phyloP scores from a whole-genome alignment of 2,113 vertebrate species.

The Galeopterus variegatus region DNA sequence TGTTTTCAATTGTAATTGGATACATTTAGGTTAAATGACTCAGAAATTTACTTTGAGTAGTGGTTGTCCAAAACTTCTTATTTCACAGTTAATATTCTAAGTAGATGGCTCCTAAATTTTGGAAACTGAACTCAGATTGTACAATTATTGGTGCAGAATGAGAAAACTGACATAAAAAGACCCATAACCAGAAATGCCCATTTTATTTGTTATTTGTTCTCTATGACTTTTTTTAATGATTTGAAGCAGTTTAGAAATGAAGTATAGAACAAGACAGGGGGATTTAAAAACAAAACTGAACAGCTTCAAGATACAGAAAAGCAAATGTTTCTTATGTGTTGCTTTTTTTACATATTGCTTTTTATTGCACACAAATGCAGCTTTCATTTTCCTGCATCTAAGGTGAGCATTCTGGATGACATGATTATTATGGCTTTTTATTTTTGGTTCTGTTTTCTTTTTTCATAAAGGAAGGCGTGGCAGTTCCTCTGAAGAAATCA shows the following conservation, averaged over 20 bases:
- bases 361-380: conserved; percentile 14
- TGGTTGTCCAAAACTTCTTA: conserved; percentile 29
- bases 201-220: conserved; percentile 24
- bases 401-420: neutral
- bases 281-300: conserved; percentile 34
- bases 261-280: neutral
- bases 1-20: conserved; percentile 62
- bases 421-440: conserved; percentile 1
- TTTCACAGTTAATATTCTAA: conserved; percentile 56
- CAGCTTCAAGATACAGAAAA: neutral
- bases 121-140: conserved; percentile 56
- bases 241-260: conserved; percentile 40
- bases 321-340: neutral
- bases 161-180: conserved; percentile 49
- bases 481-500: conserved; percentile 14
- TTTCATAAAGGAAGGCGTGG: conserved; percentile 40
- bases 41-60: conserved; percentile 38
- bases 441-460: neutral
- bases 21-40: neutral
- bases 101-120: conserved; percentile 26
- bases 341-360: conserved; percentile 16
- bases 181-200: neutral
- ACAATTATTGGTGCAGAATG: conserved; percentile 46
- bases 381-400: conserved; percentile 29
- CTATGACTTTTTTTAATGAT: conserved; percentile 33